Evolutionary conservation across 2,797 vertebrate genomes (phyloP).

Genomic region (Streptopelia turtur): DNA sequence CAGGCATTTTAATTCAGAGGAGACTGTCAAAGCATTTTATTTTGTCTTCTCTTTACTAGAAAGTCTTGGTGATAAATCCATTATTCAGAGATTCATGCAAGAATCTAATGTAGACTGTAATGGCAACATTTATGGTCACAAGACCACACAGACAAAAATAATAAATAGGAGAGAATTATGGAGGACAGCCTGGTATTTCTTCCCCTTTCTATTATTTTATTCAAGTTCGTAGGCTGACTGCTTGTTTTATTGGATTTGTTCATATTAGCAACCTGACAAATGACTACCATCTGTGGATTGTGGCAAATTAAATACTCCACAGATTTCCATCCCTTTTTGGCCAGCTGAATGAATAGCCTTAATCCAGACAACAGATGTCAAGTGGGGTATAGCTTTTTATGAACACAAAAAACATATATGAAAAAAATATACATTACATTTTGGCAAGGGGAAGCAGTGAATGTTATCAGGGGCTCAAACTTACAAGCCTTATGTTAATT

Average conservation of each 20-base stretch:
- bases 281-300: not conserved
- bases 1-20: not conserved
- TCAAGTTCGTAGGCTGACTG: not conserved
- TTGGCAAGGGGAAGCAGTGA: not conserved
- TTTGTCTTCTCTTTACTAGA: not conserved
- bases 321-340: not conserved
- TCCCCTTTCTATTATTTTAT: not conserved
- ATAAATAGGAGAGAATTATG: not conserved
- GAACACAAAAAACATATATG: not conserved
- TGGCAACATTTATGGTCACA: not conserved
- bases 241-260: not conserved
- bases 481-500: not conserved
- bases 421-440: not conserved
- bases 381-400: not conserved
- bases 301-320: not conserved
- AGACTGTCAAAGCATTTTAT: not conserved
- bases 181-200: not conserved
- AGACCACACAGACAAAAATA: not conserved
- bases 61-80: not conserved
- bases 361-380: conserved; percentile 44
- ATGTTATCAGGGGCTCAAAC: not conserved
- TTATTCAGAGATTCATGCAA: not conserved
- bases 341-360: not conserved
- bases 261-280: not conserved
- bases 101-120: not conserved